Evolutionary conservation across 2,888 invertebrate genomes (phyloP).

Genomic region (Selenia dentaria): DNA sequence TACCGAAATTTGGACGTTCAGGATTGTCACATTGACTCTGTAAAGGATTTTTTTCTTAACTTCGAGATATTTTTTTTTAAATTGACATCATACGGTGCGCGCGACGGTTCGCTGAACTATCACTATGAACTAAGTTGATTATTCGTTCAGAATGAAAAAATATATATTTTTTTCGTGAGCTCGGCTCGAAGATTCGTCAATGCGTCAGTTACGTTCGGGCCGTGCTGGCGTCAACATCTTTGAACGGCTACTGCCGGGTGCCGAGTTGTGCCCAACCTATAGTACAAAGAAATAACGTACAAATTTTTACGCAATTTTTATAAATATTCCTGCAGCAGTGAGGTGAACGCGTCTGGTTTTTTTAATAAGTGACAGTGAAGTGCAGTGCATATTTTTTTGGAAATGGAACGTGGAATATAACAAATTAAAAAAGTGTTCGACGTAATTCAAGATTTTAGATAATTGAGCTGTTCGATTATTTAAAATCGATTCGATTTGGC

Average conservation of each 20-base stretch:
- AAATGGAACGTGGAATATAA: conserved; percentile 57
- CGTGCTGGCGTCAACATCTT: conserved; percentile 73
- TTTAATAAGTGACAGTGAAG: conserved; percentile 75
- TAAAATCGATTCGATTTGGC: conserved; percentile 62
- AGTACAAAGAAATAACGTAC: conserved; percentile 79
- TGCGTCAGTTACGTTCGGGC: conserved; percentile 78
- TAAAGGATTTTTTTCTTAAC: conserved; percentile 49
- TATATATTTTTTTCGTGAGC: conserved; percentile 76
- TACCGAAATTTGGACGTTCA: conserved; percentile 40
- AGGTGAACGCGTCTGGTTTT: conserved; percentile 65
- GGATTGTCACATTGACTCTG: conserved; percentile 23
- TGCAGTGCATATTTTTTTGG: conserved; percentile 54
- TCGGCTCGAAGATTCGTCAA: conserved; percentile 76
- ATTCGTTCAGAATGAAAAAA: conserved; percentile 78
- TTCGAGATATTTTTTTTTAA: conserved; percentile 34
- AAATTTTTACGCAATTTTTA: conserved; percentile 59
- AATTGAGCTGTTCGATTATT: conserved; percentile 68
- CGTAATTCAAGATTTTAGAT: conserved; percentile 69
- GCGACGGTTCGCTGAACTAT: conserved; percentile 77
- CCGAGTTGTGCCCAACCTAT: conserved; percentile 77
- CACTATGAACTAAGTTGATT: conserved; percentile 79
- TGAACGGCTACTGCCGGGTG: conserved; percentile 56
- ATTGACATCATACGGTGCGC: conserved; percentile 42
- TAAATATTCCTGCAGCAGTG: conserved; percentile 49
- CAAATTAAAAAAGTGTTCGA: conserved; percentile 49